A percentile compares a stretch with the other conserved stretches of the same genome.
These are phyloP conservation scores for Myotis findleyi DNA, from an alignment of 2,797 vertebrate genomes.

Conservation along the genomic window DNA sequence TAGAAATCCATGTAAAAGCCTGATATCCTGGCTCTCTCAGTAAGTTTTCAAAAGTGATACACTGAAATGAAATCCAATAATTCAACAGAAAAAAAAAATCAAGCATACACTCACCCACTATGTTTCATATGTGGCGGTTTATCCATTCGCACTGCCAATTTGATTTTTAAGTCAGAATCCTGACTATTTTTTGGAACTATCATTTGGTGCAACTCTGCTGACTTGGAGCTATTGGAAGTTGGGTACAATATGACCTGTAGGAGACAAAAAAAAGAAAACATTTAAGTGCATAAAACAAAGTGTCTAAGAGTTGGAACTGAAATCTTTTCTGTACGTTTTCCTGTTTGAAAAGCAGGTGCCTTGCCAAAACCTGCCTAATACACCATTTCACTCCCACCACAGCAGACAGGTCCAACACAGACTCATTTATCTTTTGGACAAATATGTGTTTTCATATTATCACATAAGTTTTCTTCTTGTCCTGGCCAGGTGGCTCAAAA, in stretches of 20 bases:
- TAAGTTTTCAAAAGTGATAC: not conserved
- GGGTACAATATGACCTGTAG: conserved; percentile 95
- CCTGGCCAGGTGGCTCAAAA: not conserved
- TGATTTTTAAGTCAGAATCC: conserved; percentile 96
- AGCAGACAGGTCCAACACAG: conserved; percentile 61
- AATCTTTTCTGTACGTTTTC: conserved; percentile 52
- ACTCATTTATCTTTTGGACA: conserved; percentile 72
- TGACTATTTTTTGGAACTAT: conserved; percentile 96
- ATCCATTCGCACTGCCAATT: conserved; percentile 97
- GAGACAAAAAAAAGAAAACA: conserved; percentile 64
- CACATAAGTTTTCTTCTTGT: conserved; percentile 68
- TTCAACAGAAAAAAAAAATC: not conserved
- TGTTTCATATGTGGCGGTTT: conserved; percentile 99
- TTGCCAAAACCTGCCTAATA: conserved; percentile 40
- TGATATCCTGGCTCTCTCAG: not conserved
- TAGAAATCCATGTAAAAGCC: not conserved
- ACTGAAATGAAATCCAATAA: not conserved
- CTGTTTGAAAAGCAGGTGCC: conserved; percentile 17
- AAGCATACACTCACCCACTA: conserved; percentile 91
- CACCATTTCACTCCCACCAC: conserved; percentile 1
- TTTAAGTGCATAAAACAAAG: not conserved
- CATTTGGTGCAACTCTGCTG: conserved; percentile 96
- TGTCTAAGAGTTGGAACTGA: not conserved
- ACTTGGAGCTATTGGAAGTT: conserved; percentile 95
- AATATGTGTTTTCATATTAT: conserved; percentile 71